phyloP scores from a whole-genome alignment of 2,797 vertebrate species.

The Mormyrops boulengeri region DNA sequence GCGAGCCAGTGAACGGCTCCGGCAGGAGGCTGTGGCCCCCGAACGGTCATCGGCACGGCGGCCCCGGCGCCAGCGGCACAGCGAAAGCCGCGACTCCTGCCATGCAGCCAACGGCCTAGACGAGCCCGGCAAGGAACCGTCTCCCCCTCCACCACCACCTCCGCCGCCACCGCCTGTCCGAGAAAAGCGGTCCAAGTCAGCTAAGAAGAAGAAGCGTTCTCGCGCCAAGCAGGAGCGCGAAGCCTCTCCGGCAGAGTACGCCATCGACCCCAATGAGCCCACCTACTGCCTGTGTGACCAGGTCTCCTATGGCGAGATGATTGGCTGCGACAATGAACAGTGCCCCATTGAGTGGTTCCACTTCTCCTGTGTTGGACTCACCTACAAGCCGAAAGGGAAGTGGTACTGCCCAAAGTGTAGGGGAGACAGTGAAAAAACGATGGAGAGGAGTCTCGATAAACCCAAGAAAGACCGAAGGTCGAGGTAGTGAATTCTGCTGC shows the following conservation, averaged over 20 bases:
- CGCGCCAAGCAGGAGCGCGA: conserved; percentile 90
- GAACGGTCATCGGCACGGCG: conserved; percentile 79
- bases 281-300: conserved; percentile 97
- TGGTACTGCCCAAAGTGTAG: conserved; percentile 98
- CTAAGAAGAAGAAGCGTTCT: conserved; percentile 94
- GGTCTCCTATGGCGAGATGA: conserved; percentile 97
- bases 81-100: conserved; percentile 86
- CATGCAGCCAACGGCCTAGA: conserved; percentile 80
- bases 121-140: conserved; percentile 70
- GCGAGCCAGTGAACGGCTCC: conserved; percentile 52
- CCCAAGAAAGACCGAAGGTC: conserved; percentile 91
- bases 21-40: conserved; percentile 57
- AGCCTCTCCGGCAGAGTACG: conserved; percentile 84
- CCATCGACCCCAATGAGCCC: conserved; percentile 94
- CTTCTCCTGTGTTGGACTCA: conserved; percentile 92
- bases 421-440: conserved; percentile 96
- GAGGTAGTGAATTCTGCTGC: conserved; percentile 72
- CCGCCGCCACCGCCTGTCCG: conserved; percentile 33
- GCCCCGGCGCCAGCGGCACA: conserved; percentile 82
- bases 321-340: conserved; percentile 93
- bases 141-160: conserved; percentile 46
- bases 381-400: conserved; percentile 96
- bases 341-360: conserved; percentile 99
- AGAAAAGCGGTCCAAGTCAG: conserved; percentile 88
- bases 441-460: conserved; percentile 96